phyloP scores from a whole-genome alignment of 1,140 invertebrate genomes.

The Drepana arcuata region DNA sequence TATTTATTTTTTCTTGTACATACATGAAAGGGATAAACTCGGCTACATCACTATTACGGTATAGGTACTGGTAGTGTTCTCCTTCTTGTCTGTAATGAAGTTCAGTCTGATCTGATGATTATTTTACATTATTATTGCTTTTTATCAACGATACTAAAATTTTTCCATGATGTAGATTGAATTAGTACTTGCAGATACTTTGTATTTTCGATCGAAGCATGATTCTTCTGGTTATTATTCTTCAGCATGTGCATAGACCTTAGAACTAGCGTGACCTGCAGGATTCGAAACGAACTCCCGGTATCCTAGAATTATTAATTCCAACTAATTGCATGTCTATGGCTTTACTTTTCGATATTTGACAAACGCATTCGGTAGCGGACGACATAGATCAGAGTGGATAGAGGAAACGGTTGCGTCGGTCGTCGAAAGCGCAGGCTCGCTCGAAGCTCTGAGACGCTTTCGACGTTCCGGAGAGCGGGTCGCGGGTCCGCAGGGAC shows the following conservation, averaged over 20 bases:
- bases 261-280: slow-evolving; percentile 23
- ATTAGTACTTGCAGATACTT: slow-evolving; percentile 21
- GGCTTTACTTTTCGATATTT: slow-evolving; percentile 25
- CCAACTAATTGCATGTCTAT: slow-evolving; percentile 55
- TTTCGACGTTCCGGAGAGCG: too few relatives aligned
- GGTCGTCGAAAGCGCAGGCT: neutral
- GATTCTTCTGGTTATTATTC: slow-evolving; percentile 30
- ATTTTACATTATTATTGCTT: too few relatives aligned
- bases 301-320: slow-evolving; percentile 22
- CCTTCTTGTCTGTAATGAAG: too few relatives aligned
- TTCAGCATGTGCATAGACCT: slow-evolving; percentile 51
- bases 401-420: neutral
- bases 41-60: slow-evolving; percentile 14
- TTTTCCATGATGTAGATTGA: too few relatives aligned
- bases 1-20: too few relatives aligned
- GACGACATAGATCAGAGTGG: slow-evolving; percentile 1
- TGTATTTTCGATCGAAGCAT: slow-evolving; percentile 44
- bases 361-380: neutral
- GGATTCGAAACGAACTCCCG: slow-evolving; percentile 19
- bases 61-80: neutral
- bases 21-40: too few relatives aligned
- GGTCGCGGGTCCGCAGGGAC: too few relatives aligned
- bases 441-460: too few relatives aligned
- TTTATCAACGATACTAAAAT: too few relatives aligned
- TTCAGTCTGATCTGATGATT: too few relatives aligned